phyloP scores from a whole-genome alignment of 2,888 invertebrate species.

The Mycalesis mineus region DNA sequence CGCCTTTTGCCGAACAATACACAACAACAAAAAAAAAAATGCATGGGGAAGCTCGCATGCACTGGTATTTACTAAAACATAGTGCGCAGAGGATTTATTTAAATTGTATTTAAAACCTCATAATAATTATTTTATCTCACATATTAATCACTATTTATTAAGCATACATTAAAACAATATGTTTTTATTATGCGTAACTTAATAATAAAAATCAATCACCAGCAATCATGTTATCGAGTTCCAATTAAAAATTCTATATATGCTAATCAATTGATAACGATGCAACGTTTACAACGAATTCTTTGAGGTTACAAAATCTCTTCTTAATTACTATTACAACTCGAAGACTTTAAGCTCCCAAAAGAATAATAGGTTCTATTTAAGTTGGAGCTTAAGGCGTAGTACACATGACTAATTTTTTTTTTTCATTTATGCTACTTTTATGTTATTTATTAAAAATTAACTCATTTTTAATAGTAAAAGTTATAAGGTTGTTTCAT shows the following conservation, averaged over 20 bases:
- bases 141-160: not conserved
- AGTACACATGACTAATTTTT: not conserved
- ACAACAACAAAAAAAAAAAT: too few relatives aligned
- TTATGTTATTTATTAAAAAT: too few relatives aligned
- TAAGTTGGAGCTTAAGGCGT: not conserved
- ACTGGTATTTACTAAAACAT: too few relatives aligned
- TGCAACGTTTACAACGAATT: not conserved
- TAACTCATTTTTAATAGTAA: too few relatives aligned
- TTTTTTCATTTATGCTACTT: too few relatives aligned
- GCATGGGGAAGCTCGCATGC: too few relatives aligned
- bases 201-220: slow-evolving; percentile 5
- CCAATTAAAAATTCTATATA: slow-evolving; percentile 4
- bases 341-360: slow-evolving; percentile 1
- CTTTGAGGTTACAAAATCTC: not conserved
- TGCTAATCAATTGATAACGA: slow-evolving; percentile 4
- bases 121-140: not conserved
- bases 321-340: slow-evolving; percentile 15
- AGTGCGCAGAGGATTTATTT: too few relatives aligned
- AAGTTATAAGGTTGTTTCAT: too few relatives aligned
- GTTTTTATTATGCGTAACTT: not conserved
- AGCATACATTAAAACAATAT: not conserved
- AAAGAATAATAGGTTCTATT: not conserved
- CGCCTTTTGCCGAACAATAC: too few relatives aligned
- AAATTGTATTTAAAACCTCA: too few relatives aligned
- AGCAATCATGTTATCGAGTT: not conserved